phyloP scores from a whole-genome alignment of 2,113 vertebrate species.

The Garra rufa region DNA sequence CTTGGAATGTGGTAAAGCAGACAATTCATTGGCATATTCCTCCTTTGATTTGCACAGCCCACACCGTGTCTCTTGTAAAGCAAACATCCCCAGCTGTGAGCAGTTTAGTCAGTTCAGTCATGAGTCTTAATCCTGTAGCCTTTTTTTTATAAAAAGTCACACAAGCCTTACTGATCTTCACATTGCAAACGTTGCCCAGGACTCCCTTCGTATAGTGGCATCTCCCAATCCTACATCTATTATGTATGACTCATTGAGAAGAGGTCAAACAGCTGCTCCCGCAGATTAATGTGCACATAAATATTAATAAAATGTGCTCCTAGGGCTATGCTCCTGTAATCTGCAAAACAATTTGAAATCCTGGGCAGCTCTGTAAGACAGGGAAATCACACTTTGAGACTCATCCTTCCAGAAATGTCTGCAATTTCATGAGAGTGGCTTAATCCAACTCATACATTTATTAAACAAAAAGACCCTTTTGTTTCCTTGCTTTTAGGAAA shows the following conservation, averaged over 20 bases:
- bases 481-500: neutral
- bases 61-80: slow-evolving; percentile 41
- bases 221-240: slow-evolving; percentile 60
- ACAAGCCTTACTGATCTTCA: slow-evolving; percentile 35
- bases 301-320: slow-evolving; percentile 63
- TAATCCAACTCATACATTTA: slow-evolving; percentile 49
- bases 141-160: slow-evolving; percentile 56
- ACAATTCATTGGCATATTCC: neutral
- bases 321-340: slow-evolving; percentile 60
- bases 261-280: slow-evolving; percentile 65
- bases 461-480: slow-evolving; percentile 21
- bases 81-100: slow-evolving; percentile 34
- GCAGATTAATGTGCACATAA: slow-evolving; percentile 65
- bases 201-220: slow-evolving; percentile 50
- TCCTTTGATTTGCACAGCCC: neutral
- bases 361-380: slow-evolving; percentile 42
- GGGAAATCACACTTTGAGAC: slow-evolving; percentile 48
- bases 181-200: slow-evolving; percentile 20
- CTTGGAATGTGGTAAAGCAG: slow-evolving; percentile 22
- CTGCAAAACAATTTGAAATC: slow-evolving; percentile 64
- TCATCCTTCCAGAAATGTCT: slow-evolving; percentile 50
- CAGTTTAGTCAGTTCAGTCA: slow-evolving; percentile 45
- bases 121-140: slow-evolving; percentile 48
- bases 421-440: slow-evolving; percentile 27
- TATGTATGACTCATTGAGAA: slow-evolving; percentile 65